A percentile compares a stretch with the other conserved stretches of the same genome.
These are phyloP conservation scores for Anoplolepis gracilipes DNA, from an alignment of 1,140 invertebrate genomes.

Conservation along the genomic window DNA sequence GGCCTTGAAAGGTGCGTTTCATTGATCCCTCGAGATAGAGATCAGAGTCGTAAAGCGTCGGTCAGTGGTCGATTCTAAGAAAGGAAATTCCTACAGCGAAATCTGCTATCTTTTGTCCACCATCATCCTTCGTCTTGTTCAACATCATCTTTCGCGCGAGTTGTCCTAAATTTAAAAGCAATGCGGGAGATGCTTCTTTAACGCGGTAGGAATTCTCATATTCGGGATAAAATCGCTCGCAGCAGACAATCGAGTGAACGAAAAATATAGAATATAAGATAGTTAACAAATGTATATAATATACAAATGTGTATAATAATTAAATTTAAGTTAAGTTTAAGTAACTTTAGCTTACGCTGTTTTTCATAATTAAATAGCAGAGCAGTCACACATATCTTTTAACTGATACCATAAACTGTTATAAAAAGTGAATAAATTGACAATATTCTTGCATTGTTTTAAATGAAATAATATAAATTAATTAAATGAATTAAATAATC, in stretches of 20 bases:
- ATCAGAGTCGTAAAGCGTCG: background rate
- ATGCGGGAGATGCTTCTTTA: background rate
- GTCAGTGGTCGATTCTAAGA: background rate
- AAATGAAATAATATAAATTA: background rate
- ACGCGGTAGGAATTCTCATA: background rate
- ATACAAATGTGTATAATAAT: too few relatives aligned
- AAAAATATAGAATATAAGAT: slow-evolving; percentile 1
- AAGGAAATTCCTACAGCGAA: background rate
- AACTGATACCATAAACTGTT: background rate
- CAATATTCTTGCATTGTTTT: background rate
- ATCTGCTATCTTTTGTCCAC: background rate
- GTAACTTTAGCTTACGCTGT: background rate
- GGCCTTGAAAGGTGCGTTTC: background rate
- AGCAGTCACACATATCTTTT: background rate
- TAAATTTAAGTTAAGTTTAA: background rate
- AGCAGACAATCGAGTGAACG: background rate
- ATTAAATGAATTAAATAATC: background rate
- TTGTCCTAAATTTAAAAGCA: background rate
- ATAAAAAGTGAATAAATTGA: background rate
- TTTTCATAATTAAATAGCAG: background rate
- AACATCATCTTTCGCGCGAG: too few relatives aligned
- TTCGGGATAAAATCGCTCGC: background rate
- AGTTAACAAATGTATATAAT: background rate
- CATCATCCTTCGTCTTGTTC: background rate
- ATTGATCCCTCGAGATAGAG: background rate